These are phyloP conservation scores for Phyllostomus discolor DNA, from an alignment of 2,113 vertebrate species.

Conservation along the genomic window DNA sequence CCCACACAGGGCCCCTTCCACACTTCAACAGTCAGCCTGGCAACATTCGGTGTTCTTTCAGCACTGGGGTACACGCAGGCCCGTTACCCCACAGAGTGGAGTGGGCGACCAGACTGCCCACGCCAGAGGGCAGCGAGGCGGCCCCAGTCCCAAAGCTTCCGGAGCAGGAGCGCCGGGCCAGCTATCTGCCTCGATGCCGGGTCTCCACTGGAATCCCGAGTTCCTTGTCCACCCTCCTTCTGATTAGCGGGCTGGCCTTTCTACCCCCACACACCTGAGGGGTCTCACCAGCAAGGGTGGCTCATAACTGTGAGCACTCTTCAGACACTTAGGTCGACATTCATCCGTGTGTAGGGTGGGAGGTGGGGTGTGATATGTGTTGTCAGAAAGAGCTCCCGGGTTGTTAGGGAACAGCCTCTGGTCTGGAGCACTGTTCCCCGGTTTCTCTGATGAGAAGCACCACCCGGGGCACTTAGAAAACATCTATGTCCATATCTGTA, in stretches of 20 bases:
- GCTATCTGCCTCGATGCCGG: neutral
- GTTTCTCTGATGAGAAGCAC: neutral
- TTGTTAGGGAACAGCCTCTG: neutral
- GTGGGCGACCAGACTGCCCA: neutral
- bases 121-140: slow-evolving; percentile 20
- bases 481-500: too few relatives aligned
- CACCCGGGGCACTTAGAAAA: neutral
- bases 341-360: neutral
- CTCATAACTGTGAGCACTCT: neutral
- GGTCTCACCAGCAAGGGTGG: neutral
- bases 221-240: neutral
- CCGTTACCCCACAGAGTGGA: neutral
- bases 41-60: neutral
- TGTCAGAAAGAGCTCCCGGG: neutral
- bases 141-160: neutral
- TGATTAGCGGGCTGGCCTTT: neutral
- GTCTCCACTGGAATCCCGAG: neutral
- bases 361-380: neutral
- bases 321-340: neutral
- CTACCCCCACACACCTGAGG: neutral
- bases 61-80: neutral
- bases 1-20: neutral
- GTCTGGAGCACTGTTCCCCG: neutral
- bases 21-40: slow-evolving; percentile 6
- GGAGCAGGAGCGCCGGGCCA: neutral